Evolutionary conservation across 1,140 invertebrate species (phyloP).

Genomic region (Pseudomyrmex concolor): DNA sequence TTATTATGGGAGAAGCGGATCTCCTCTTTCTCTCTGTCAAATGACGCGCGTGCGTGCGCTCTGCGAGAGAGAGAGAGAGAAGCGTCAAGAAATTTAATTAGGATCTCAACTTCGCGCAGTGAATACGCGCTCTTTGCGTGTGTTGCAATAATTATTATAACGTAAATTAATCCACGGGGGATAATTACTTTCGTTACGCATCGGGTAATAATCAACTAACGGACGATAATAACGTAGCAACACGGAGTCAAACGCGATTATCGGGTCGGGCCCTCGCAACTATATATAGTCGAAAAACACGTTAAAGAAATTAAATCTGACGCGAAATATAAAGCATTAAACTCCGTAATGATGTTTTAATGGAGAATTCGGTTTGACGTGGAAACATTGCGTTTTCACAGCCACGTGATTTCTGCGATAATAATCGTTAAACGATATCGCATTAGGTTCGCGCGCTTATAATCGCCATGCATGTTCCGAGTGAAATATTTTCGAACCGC

Average conservation of each 20-base stretch:
- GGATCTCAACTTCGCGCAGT: constrained; percentile 41
- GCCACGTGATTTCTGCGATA: constrained; percentile 21
- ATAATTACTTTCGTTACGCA: constrained; percentile 54
- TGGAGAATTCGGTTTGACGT: background rate
- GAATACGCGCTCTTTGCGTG: background rate
- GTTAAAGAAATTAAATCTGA: constrained; percentile 33
- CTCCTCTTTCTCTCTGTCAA: background rate
- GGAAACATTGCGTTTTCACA: constrained; percentile 35
- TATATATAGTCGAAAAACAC: constrained; percentile 1
- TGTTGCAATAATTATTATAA: constrained; percentile 40
- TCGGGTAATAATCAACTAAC: constrained; percentile 41
- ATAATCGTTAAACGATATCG: background rate
- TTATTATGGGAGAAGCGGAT: constrained; percentile 14
- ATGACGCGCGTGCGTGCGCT: background rate
- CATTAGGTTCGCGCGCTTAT: constrained; percentile 6
- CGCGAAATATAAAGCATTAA: constrained; percentile 34
- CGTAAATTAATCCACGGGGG: constrained; percentile 36
- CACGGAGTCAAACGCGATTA: constrained; percentile 23
- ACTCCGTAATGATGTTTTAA: constrained; percentile 34
- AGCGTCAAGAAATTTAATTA: constrained; percentile 46
- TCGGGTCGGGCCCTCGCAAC: background rate
- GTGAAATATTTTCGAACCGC: constrained; percentile 43
- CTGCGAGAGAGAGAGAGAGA: no score
- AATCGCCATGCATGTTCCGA: constrained; percentile 5
- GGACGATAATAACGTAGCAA: constrained; percentile 28